A percentile compares a stretch with the other conserved stretches of the same genome.
Evolutionary conservation across 2,797 vertebrate species (phyloP).

Genomic region (Nannoperca australis): DNA sequence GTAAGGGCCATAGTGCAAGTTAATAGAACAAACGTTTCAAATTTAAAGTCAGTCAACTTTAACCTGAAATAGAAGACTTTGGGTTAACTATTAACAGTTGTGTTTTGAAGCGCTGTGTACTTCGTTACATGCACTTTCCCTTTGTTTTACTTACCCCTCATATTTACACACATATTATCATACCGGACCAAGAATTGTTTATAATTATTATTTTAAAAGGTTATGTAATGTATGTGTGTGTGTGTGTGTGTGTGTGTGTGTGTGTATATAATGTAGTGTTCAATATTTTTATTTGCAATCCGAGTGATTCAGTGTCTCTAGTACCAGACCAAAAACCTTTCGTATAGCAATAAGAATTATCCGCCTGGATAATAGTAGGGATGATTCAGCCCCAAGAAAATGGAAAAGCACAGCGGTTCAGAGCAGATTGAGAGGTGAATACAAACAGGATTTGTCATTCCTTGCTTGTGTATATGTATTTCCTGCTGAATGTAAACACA

Average conservation of each 20-base stretch:
- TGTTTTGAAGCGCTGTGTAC: neutral
- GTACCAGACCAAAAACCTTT: constrained; percentile 33
- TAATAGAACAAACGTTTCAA: neutral
- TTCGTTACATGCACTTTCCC: neutral
- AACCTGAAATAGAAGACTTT: neutral
- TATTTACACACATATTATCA: neutral
- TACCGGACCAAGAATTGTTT: neutral
- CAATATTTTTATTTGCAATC: neutral
- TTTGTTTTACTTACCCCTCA: neutral
- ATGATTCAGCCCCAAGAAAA: constrained; percentile 34
- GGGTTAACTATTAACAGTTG: neutral
- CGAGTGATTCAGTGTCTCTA: constrained; percentile 1
- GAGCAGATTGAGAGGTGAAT: constrained; percentile 4
- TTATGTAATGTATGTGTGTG: neutral
- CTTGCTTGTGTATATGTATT: neutral
- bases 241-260: no score
- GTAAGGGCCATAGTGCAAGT: neutral
- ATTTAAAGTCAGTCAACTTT: constrained; percentile 3
- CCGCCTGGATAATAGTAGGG: neutral
- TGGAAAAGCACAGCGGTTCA: neutral
- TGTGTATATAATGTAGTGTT: no score
- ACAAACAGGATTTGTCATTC: constrained; percentile 32
- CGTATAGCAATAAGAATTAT: neutral
- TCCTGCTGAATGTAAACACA: constrained; percentile 12
- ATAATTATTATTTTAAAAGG: neutral